These are phyloP conservation scores for Xestia sexstrigata DNA, from an alignment of 2,888 invertebrate genomes.

Conservation along the genomic window DNA sequence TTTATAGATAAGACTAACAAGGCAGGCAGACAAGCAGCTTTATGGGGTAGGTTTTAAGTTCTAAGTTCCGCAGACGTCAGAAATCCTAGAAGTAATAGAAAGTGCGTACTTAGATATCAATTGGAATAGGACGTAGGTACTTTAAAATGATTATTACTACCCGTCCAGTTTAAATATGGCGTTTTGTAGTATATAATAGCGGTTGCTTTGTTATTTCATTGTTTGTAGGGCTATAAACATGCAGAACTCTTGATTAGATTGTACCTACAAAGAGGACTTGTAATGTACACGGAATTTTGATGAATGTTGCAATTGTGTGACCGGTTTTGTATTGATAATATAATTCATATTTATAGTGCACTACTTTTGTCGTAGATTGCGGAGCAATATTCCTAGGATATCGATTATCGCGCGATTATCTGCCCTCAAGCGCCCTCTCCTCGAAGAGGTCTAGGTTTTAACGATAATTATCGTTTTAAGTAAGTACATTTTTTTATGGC, in stretches of 20 bases:
- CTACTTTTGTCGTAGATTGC: slow-evolving; percentile 40
- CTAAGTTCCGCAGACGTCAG: not conserved
- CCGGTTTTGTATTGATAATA: slow-evolving; percentile 46
- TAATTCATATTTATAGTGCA: slow-evolving; percentile 50
- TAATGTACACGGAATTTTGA: slow-evolving; percentile 53
- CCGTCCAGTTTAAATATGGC: slow-evolving; percentile 43
- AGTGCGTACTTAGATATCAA: slow-evolving; percentile 16
- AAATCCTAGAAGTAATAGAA: slow-evolving; percentile 24
- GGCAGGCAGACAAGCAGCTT: not conserved
- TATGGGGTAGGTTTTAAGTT: not conserved
- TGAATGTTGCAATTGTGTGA: slow-evolving; percentile 58
- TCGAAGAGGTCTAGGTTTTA: not conserved
- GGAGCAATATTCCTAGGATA: not conserved
- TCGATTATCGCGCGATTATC: no score
- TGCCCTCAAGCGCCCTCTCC: no score
- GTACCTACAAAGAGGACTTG: slow-evolving; percentile 48
- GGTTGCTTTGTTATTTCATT: slow-evolving; percentile 54
- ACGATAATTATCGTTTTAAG: no score
- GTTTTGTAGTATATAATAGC: slow-evolving; percentile 40
- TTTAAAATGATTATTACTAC: slow-evolving; percentile 37
- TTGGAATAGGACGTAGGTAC: not conserved
- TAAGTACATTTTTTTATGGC: not conserved
- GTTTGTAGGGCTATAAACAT: slow-evolving; percentile 55
- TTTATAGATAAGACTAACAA: not conserved
- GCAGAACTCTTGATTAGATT: slow-evolving; percentile 63